A percentile compares a stretch with the other conserved stretches of the same genome.
These are phyloP conservation scores for Catharus fuscescens DNA, from an alignment of 2,113 vertebrate species.

Conservation along the genomic window DNA sequence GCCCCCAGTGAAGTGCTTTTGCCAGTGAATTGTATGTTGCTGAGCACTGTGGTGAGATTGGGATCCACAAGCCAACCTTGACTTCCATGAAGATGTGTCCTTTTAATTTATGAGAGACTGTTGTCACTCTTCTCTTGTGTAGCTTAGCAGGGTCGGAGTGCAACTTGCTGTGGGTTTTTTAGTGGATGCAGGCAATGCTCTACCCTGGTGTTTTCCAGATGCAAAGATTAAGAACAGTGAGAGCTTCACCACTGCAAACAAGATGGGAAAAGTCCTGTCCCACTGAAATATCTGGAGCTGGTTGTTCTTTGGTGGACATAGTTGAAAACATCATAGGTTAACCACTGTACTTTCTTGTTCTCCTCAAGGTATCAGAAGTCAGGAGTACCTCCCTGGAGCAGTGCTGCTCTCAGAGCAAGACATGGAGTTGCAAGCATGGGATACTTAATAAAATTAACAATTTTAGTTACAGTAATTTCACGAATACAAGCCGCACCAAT, in stretches of 20 bases:
- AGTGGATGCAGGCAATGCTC: background rate
- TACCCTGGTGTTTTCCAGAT: background rate
- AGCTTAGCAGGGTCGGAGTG: background rate
- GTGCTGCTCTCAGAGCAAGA: background rate
- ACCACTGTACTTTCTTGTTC: background rate
- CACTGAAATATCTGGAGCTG: background rate
- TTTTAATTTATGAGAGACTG: background rate
- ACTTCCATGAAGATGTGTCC: background rate
- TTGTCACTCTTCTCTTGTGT: background rate
- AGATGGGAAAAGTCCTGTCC: background rate
- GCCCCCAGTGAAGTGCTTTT: background rate
- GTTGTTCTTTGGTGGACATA: background rate
- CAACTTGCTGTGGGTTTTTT: background rate
- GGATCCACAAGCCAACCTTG: background rate
- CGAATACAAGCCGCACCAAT: no score
- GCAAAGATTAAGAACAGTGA: background rate
- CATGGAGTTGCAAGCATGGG: background rate
- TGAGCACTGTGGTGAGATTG: background rate
- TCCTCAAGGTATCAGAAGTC: background rate
- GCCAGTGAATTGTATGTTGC: background rate
- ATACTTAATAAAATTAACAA: background rate
- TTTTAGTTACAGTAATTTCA: no score
- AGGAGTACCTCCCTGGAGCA: background rate
- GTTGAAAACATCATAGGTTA: background rate
- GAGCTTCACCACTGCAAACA: background rate